phyloP scores from a whole-genome alignment of 2,888 invertebrate genomes.

The Melanostoma scalare region DNA sequence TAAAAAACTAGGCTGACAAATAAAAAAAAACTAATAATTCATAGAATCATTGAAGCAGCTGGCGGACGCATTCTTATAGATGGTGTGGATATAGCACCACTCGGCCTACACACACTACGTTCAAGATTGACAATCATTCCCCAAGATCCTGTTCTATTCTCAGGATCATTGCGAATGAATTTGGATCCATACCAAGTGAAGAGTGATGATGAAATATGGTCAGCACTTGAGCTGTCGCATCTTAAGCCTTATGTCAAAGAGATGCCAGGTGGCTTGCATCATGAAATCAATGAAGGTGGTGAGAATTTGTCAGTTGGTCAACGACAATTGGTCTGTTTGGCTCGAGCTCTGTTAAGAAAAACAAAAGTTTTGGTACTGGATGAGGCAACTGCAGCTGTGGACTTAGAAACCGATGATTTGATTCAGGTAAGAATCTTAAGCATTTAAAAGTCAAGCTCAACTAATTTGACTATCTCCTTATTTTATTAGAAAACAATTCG shows the following conservation, averaged over 20 bases:
- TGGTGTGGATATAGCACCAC: slow-evolving; percentile 89
- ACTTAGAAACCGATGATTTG: slow-evolving; percentile 94
- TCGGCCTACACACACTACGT: slow-evolving; percentile 93
- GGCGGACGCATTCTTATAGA: slow-evolving; percentile 92
- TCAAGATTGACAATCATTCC: slow-evolving; percentile 93
- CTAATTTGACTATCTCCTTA: neutral
- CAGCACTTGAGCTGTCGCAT: slow-evolving; percentile 93
- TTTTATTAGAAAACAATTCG: slow-evolving; percentile 90
- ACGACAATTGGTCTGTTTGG: slow-evolving; percentile 92
- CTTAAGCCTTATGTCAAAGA: slow-evolving; percentile 91
- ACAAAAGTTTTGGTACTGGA: slow-evolving; percentile 93
- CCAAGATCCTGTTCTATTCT: slow-evolving; percentile 97
- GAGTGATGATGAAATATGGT: slow-evolving; percentile 93
- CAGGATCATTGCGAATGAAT: slow-evolving; percentile 94
- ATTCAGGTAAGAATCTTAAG: slow-evolving; percentile 85
- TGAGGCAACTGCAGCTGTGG: slow-evolving; percentile 95
- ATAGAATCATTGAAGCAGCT: slow-evolving; percentile 92
- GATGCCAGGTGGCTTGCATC: slow-evolving; percentile 89
- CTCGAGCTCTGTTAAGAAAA: slow-evolving; percentile 92
- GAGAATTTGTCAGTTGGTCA: slow-evolving; percentile 96
- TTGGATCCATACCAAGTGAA: slow-evolving; percentile 93
- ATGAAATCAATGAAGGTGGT: slow-evolving; percentile 95
- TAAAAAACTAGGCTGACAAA: neutral
- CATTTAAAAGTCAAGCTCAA: no score
- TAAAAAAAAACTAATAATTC: no score